These are phyloP conservation scores for Ceratina calcarata DNA, from an alignment of 1,140 invertebrate genomes.

Conservation along the genomic window DNA sequence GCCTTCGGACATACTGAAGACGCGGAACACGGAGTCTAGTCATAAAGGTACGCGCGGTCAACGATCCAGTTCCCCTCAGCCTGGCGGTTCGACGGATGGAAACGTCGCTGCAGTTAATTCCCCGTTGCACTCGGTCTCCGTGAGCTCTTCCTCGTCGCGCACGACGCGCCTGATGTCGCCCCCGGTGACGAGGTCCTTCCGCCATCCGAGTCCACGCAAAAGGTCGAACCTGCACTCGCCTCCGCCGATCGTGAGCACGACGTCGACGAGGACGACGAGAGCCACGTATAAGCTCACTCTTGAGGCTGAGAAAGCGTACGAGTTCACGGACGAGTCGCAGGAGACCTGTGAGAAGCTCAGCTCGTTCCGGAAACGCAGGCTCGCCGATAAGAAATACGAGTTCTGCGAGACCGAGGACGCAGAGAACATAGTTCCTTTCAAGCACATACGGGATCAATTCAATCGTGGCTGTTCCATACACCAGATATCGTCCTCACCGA, in stretches of 20 bases:
- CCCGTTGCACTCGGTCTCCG: conserved; percentile 73
- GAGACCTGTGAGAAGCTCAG: conserved; percentile 90
- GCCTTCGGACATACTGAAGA: conserved; percentile 76
- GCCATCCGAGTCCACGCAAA: conserved; percentile 72
- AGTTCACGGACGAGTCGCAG: conserved; percentile 91
- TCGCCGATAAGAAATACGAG: conserved; percentile 96
- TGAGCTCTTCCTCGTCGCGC: conserved; percentile 72
- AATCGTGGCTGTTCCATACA: conserved; percentile 73
- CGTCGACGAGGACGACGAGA: conserved; percentile 70
- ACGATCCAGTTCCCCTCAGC: conserved; percentile 72
- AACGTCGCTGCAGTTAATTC: conserved; percentile 73
- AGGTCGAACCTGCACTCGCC: conserved; percentile 73
- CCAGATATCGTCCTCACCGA: conserved; percentile 71
- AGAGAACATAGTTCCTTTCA: conserved; percentile 91
- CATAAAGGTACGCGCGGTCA: conserved; percentile 63
- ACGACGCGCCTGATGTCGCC: conserved; percentile 77
- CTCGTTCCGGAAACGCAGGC: conserved; percentile 88
- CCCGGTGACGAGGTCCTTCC: conserved; percentile 71
- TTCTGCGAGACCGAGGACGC: conserved; percentile 89
- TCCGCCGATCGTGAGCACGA: conserved; percentile 62
- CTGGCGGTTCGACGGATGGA: conserved; percentile 70
- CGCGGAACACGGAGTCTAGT: conserved; percentile 77
- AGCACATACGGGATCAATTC: conserved; percentile 77
- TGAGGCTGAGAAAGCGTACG: conserved; percentile 88
- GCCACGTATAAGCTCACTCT: conserved; percentile 75